These are phyloP conservation scores for Ifrita kowaldi DNA, from an alignment of 2,113 vertebrate species.

Conservation along the genomic window DNA sequence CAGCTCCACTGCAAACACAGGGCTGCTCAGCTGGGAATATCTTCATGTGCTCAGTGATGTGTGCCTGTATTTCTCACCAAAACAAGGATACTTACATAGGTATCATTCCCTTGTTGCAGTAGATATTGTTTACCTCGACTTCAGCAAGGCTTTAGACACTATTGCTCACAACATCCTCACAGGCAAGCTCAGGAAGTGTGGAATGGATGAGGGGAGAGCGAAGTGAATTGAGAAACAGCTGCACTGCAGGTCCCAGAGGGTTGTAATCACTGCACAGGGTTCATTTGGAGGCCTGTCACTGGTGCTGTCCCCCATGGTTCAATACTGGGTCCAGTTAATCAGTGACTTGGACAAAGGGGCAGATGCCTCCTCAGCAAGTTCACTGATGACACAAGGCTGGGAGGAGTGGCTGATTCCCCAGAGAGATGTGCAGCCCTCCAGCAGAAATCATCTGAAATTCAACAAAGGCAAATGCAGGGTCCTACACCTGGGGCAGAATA, in stretches of 20 bases:
- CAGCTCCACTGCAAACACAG: neutral
- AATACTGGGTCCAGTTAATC: neutral
- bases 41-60: neutral
- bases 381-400: neutral
- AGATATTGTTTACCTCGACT: neutral
- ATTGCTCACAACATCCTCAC: neutral
- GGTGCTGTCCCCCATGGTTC: neutral
- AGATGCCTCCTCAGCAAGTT: neutral
- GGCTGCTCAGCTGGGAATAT: neutral
- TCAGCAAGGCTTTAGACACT: neutral
- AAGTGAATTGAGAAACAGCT: neutral
- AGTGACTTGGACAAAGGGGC: neutral
- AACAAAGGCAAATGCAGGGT: neutral
- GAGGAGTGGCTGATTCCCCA: neutral
- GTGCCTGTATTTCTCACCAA: neutral
- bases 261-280: neutral
- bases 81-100: neutral
- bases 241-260: neutral
- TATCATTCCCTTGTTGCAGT: neutral
- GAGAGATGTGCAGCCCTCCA: neutral
- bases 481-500: neutral
- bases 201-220: neutral
- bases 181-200: neutral
- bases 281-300: neutral
- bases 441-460: neutral